phyloP scores from a whole-genome alignment of 2,797 vertebrate species.

The Neosalanx taihuensis region DNA sequence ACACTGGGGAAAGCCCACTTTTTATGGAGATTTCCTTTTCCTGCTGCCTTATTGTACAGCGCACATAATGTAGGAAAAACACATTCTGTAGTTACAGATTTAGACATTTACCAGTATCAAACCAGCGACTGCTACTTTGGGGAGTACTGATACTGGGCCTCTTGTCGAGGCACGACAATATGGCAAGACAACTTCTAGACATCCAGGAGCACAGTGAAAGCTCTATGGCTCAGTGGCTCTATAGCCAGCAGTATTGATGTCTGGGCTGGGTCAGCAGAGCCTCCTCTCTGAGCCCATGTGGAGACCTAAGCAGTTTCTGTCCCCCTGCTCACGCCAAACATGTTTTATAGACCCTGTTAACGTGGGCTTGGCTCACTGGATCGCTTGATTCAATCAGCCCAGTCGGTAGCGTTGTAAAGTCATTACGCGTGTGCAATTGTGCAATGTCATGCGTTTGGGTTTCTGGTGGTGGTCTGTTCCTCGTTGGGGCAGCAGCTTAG shows the following conservation, averaged over 20 bases:
- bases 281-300: constrained; percentile 50
- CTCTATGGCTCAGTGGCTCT: constrained; percentile 57
- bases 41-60: no score
- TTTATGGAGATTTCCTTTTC: constrained; percentile 11
- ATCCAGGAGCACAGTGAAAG: constrained; percentile 11
- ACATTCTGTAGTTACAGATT: no score
- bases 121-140: no score
- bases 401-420: constrained; percentile 63
- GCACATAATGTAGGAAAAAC: no score
- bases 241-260: constrained; percentile 64
- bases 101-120: no score
- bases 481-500: constrained; percentile 44
- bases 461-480: constrained; percentile 31
- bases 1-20: constrained; percentile 12
- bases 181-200: no score
- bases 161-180: no score
- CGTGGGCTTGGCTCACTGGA: constrained; percentile 59
- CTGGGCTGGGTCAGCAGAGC: constrained; percentile 66
- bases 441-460: constrained; percentile 68
- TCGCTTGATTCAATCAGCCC: constrained; percentile 66
- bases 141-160: no score
- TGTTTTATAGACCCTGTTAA: constrained; percentile 69
- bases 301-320: constrained; percentile 64
- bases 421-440: constrained; percentile 64
- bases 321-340: constrained; percentile 53